Percentiles rank a stretch among this genome's conserved stretches.
Evolutionary conservation across 2,888 invertebrate species (phyloP).

Genomic region (Oligia fasciuncula): DNA sequence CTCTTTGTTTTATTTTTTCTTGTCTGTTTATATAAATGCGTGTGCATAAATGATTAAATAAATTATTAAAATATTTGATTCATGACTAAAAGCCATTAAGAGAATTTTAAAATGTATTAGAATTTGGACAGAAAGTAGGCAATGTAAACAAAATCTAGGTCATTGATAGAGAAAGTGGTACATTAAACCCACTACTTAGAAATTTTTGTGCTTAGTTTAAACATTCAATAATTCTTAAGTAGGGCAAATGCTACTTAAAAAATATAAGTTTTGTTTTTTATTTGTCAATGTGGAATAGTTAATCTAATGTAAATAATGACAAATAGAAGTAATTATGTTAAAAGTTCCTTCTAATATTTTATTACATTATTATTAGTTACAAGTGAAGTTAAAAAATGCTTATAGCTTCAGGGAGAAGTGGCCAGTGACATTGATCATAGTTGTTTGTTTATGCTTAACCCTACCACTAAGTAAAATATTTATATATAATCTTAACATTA

Average conservation of each 20-base stretch:
- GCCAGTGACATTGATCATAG: not conserved
- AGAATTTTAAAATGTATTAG: constrained; percentile 1
- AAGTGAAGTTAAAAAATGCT: not conserved
- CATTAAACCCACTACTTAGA: constrained; percentile 2
- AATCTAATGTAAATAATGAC: not conserved
- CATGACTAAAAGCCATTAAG: not conserved
- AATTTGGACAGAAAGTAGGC: constrained; percentile 37
- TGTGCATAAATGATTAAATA: no score
- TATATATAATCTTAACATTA: not conserved
- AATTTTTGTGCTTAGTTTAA: not conserved
- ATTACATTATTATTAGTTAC: not conserved
- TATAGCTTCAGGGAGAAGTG: not conserved
- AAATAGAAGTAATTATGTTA: not conserved
- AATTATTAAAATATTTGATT: not conserved
- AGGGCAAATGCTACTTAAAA: not conserved
- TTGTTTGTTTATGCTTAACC: not conserved
- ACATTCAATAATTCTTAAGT: not conserved
- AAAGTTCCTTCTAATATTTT: not conserved
- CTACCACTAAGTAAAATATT: not conserved
- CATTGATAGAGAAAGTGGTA: constrained; percentile 46
- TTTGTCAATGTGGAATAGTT: not conserved
- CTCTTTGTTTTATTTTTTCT: no score
- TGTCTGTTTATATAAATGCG: no score
- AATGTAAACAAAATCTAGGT: constrained; percentile 35
- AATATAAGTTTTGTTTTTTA: not conserved